These are phyloP conservation scores for Agonopterix heracliana DNA, from an alignment of 2,888 invertebrate species.

Conservation along the genomic window DNA sequence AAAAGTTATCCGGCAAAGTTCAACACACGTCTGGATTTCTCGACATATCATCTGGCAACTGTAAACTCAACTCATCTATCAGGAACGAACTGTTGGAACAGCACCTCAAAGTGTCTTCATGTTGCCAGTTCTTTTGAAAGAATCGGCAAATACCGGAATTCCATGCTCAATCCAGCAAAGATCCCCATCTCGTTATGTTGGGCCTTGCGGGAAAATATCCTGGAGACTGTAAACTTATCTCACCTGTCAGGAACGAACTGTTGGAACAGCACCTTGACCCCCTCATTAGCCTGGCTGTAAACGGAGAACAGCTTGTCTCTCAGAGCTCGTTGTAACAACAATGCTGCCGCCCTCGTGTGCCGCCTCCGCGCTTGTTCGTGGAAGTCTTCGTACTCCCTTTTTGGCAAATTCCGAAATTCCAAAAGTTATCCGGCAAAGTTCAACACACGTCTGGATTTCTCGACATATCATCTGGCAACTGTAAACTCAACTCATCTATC, in stretches of 20 bases:
- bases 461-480: too few species aligned
- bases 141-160: too few species aligned
- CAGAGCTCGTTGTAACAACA: constrained; percentile 86
- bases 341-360: constrained; percentile 89
- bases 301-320: constrained; percentile 93
- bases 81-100: constrained; percentile 90
- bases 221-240: not conserved
- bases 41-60: too few species aligned
- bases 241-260: constrained; percentile 89
- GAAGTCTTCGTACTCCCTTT: constrained; percentile 64
- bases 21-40: too few species aligned
- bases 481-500: constrained; percentile 71
- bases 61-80: constrained; percentile 73
- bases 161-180: too few species aligned
- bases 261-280: constrained; percentile 85
- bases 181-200: too few species aligned
- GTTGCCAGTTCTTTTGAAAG: too few species aligned
- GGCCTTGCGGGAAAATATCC: too few species aligned
- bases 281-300: constrained; percentile 89
- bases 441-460: too few species aligned
- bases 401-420: too few species aligned
- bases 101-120: constrained; percentile 54
- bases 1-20: too few species aligned
- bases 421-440: too few species aligned
- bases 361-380: constrained; percentile 88